Percentiles rank a stretch among this genome's conserved stretches.
phyloP scores from a whole-genome alignment of 1,140 invertebrate genomes.

The Zaprionus kolodkinae region DNA sequence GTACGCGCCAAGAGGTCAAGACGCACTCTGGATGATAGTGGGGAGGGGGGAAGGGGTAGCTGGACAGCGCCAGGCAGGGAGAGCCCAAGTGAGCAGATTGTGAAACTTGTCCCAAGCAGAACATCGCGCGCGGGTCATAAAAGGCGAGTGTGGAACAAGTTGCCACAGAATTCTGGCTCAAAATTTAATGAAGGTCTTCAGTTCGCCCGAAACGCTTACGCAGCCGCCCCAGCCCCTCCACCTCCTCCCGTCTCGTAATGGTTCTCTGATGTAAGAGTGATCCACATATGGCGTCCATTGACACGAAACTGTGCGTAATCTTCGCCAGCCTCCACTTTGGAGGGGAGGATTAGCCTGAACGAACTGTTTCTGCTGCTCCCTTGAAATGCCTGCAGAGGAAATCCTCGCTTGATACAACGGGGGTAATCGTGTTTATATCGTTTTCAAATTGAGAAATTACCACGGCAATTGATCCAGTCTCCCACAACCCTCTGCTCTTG shows the following conservation, averaged over 20 bases:
- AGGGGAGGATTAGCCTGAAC: background rate
- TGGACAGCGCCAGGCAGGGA: slow-evolving; percentile 7
- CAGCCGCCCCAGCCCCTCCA: background rate
- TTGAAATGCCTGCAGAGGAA: background rate
- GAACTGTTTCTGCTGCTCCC: background rate
- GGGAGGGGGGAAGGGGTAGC: slow-evolving; percentile 15
- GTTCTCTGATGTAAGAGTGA: slow-evolving; percentile 54
- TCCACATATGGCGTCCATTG: slow-evolving; percentile 59
- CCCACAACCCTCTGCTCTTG: background rate
- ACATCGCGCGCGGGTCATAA: slow-evolving; percentile 64
- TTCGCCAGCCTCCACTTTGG: background rate
- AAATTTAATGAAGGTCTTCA: slow-evolving; percentile 73
- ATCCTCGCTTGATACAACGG: background rate
- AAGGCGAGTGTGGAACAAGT: slow-evolving; percentile 75
- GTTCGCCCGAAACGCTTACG: slow-evolving; percentile 65
- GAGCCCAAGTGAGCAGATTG: slow-evolving; percentile 46
- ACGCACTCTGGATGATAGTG: slow-evolving; percentile 59
- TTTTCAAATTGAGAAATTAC: background rate
- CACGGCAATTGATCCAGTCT: background rate
- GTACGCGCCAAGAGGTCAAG: slow-evolving; percentile 80
- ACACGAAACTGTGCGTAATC: slow-evolving; percentile 24
- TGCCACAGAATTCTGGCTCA: slow-evolving; percentile 68
- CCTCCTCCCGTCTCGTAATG: background rate
- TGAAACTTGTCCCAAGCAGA: slow-evolving; percentile 55
- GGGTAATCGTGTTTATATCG: slow-evolving; percentile 6